Conservation (phyloP, 2,113 vertebrate genomes). For the Clarias gariepinus region DNA sequence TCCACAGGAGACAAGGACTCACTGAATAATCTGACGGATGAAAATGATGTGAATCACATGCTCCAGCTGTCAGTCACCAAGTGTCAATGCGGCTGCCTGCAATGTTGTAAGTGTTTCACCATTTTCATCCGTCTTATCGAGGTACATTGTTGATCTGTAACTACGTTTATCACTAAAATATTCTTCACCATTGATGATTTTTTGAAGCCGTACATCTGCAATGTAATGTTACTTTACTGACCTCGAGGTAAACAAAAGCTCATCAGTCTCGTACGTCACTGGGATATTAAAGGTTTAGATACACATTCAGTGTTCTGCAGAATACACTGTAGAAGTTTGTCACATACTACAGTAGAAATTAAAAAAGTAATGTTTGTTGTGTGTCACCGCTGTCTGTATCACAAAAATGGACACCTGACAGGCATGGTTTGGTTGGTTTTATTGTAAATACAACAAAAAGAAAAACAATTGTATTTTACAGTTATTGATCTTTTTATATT, state of each 20-base stretch:
- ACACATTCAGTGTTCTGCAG: neutral
- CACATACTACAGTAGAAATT: neutral
- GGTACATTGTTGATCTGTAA: neutral
- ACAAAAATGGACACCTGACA: slow-evolving; percentile 29
- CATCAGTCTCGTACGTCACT: neutral
- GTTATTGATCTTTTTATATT: slow-evolving; percentile 62
- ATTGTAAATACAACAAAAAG: slow-evolving; percentile 68
- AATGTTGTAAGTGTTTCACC: neutral
- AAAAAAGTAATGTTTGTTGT: neutral
- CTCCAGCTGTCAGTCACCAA: neutral
- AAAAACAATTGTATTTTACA: slow-evolving; percentile 66
- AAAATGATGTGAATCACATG: neutral
- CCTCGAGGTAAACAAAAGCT: neutral
- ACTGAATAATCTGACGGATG: neutral
- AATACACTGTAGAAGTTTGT: neutral
- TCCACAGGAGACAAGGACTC: neutral
- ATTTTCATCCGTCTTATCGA: neutral
- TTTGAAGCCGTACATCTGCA: neutral
- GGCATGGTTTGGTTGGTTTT: slow-evolving; percentile 58
- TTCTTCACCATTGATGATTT: neutral
- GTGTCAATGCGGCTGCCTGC: neutral
- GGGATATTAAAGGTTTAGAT: neutral
- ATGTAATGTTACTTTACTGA: neutral
- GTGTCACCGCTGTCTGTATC: neutral
- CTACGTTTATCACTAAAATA: neutral